A percentile compares a stretch with the other conserved stretches of the same genome.
Conservation (phyloP, 1,140 invertebrate species). For the Pararge aegeria region DNA sequence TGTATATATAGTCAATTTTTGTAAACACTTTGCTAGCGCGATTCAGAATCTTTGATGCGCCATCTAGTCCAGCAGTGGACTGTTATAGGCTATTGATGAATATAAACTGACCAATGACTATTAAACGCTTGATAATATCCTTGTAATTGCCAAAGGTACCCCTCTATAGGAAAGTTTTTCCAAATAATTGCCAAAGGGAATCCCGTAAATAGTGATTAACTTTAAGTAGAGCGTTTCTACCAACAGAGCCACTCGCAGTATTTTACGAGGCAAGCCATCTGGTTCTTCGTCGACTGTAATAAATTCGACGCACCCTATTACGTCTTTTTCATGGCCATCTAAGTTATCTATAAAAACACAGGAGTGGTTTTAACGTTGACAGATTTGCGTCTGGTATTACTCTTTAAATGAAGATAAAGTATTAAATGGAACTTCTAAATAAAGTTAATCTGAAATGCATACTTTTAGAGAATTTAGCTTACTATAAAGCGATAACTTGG, state of each 20-base stretch:
- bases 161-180: conserved; percentile 49
- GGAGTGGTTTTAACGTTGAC: neutral
- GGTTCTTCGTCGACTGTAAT: conserved; percentile 62
- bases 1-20: no score
- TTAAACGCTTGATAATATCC: conserved; percentile 47
- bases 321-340: conserved; percentile 63
- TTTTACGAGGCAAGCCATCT: conserved; percentile 75
- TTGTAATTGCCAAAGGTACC: conserved; percentile 50
- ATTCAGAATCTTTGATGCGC: no score
- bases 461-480: no score
- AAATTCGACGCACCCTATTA: conserved; percentile 68
- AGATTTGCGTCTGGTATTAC: neutral
- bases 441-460: no score
- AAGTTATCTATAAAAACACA: conserved; percentile 1
- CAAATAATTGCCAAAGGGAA: conserved; percentile 51
- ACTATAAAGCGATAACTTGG: no score
- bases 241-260: conserved; percentile 65
- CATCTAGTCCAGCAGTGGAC: no score
- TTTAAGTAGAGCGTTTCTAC: conserved; percentile 61
- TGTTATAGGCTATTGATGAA: no score
- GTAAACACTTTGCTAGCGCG: no score
- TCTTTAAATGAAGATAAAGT: neutral
- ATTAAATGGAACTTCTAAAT: no score
- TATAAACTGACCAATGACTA: no score
- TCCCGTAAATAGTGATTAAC: conserved; percentile 71